Evolutionary conservation across 2,113 vertebrate genomes (phyloP), one percentile per base, ranked within the genome.

Genomic region (Anolis carolinensis): DNA sequence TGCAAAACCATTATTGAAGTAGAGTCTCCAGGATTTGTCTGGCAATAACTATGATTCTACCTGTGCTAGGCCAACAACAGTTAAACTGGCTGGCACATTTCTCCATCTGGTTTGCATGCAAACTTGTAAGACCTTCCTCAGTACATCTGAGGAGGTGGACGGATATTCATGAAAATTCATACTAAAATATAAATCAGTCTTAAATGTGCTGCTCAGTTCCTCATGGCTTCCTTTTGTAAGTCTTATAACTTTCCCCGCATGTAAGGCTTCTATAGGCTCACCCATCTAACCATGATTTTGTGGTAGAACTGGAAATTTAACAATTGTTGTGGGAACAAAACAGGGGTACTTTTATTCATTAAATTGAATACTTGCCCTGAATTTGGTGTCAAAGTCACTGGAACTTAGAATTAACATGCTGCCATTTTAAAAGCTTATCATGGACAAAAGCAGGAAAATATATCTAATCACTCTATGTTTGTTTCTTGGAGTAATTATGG

Each of bases 331-430:
- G 16, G 9, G 71, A 75, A 39, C 18, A 32, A 52, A 71, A 1
- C 16, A 13, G 39, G n/a, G 48, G 70, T 59, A 65, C 13, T 34
- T 23, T 36, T n/a, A n/a, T n/a, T 18, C 16, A 84, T 65, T 55
- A 63, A 48, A 3, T 65, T 13, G 7, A 32, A 8, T 44, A 2
- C 0, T 8, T 1, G 2, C 63, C 48, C 52, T 39, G 36, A 68
- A 10, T 77, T 52, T 34, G 2, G 13, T 72, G n/a, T 27, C 83
- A 88, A 62, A 86, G 71, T 5, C 65, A 32, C 59, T 70, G 0
- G 0, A 65, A 85, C 59, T 7, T 84, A 83, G 25, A 27, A 48
- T 55, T 3, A 16, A 32, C 0, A 7, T 34, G 48, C 7, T 0
- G 72, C 36, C 55, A 90, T 52, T 20, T 27, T 7, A 79, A 83